These are phyloP conservation scores for Exaiptasia diaphana DNA, from an alignment of 64 coral and sea anemone species.

Conservation along the genomic window DNA sequence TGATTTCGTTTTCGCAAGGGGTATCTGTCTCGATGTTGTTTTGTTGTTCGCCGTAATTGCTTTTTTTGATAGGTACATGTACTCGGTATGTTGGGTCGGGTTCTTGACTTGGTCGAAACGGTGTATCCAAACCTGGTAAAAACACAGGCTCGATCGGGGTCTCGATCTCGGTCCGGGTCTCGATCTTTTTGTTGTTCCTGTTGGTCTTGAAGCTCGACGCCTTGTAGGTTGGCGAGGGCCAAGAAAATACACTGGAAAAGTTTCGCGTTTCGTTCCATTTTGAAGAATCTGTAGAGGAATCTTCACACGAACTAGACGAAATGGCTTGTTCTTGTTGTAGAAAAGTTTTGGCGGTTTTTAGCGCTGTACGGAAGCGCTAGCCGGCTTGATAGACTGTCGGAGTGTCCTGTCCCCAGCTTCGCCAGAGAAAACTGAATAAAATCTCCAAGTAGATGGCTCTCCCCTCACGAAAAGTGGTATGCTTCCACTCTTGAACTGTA, in stretches of 20 bases:
- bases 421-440: background rate
- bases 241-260: background rate
- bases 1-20: background rate
- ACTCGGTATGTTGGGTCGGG: background rate
- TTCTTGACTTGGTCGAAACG: too few relatives aligned
- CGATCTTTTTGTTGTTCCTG: background rate
- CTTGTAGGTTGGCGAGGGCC: background rate
- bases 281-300: background rate
- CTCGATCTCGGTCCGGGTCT: background rate
- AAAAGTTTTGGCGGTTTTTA: background rate
- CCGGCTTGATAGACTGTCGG: background rate
- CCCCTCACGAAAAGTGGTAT: background rate
- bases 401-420: conserved; percentile 10
- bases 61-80: background rate
- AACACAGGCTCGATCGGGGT: background rate
- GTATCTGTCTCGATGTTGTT: background rate
- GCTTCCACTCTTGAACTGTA: background rate
- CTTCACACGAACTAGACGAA: background rate
- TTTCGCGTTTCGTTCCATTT: background rate
- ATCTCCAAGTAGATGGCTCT: background rate
- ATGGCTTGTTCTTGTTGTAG: conserved; percentile 3
- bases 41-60: background rate
- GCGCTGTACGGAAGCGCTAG: background rate
- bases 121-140: background rate
- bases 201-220: background rate